Conservation (phyloP, 1,140 invertebrate genomes). For the Sycobia sp. region DNA sequence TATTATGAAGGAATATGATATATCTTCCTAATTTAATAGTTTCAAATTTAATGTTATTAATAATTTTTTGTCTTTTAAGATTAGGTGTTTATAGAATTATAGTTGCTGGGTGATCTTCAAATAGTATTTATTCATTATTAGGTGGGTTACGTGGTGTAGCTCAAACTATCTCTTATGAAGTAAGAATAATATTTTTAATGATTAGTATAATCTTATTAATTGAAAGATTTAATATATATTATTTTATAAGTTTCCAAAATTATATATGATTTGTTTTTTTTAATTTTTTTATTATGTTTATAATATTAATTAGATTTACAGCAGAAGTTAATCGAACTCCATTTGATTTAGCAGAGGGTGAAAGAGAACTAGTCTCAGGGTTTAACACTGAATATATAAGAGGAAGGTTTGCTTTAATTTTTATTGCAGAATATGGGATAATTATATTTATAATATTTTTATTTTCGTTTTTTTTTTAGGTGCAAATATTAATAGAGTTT, state of each 20-base stretch:
- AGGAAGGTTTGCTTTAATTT: constrained; percentile 71
- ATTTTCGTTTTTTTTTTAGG: constrained; percentile 57
- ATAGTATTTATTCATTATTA: constrained; percentile 71
- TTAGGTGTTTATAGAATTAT: constrained; percentile 66
- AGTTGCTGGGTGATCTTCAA: constrained; percentile 65
- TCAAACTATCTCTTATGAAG: constrained; percentile 74
- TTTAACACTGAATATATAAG: constrained; percentile 78
- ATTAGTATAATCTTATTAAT: constrained; percentile 50
- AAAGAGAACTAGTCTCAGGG: constrained; percentile 75
- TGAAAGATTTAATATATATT: constrained; percentile 48
- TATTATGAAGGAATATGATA: background rate
- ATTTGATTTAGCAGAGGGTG: constrained; percentile 79
- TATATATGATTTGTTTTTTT: constrained; percentile 62
- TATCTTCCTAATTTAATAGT: background rate
- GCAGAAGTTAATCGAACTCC: constrained; percentile 76
- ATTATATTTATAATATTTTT: constrained; percentile 72
- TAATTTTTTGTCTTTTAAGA: constrained; percentile 64
- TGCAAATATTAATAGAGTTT: no score
- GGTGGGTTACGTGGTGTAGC: constrained; percentile 66
- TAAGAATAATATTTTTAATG: constrained; percentile 66
- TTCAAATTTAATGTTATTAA: constrained; percentile 56
- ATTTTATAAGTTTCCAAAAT: constrained; percentile 53
- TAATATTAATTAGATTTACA: constrained; percentile 66
- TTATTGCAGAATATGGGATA: constrained; percentile 72
- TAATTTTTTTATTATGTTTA: constrained; percentile 60